A percentile compares a stretch with the other conserved stretches of the same genome.
Conservation (phyloP, 1,140 invertebrate species). For the Daktulosphaira vitifoliae region DNA sequence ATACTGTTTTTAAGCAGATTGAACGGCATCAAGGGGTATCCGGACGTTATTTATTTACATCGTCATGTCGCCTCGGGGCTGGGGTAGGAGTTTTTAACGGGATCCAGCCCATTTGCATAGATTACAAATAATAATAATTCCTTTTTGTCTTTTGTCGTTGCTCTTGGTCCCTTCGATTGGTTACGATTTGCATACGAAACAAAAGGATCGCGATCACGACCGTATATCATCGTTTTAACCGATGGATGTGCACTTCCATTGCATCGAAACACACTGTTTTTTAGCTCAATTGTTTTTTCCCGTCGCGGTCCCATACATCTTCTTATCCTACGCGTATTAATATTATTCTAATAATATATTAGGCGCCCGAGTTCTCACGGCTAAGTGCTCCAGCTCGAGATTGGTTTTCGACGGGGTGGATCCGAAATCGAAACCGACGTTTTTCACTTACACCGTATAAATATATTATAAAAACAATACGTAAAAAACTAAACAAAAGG, state of each 20-base stretch:
- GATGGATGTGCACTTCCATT: no score
- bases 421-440: background rate
- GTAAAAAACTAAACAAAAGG: no score
- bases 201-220: conserved; percentile 8
- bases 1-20: background rate
- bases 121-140: conserved; percentile 12
- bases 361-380: conserved; percentile 32
- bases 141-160: conserved; percentile 24
- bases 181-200: conserved; percentile 29
- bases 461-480: no score
- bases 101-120: conserved; percentile 2
- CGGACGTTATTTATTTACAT: background rate
- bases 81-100: background rate
- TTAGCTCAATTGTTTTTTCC: conserved; percentile 20
- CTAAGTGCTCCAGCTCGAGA: conserved; percentile 14
- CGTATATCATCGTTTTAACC: conserved; percentile 12
- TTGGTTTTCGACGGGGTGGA: conserved; percentile 24
- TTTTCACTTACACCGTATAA: no score
- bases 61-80: background rate
- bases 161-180: conserved; percentile 21
- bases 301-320: background rate
- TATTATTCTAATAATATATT: conserved; percentile 11
- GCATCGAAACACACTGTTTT: background rate
- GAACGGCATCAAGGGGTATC: background rate
- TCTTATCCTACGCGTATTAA: background rate